Percentiles rank a stretch among this genome's conserved stretches.
Conservation (phyloP, 2,888 invertebrate genomes). For the Rhagonycha fulva region DNA sequence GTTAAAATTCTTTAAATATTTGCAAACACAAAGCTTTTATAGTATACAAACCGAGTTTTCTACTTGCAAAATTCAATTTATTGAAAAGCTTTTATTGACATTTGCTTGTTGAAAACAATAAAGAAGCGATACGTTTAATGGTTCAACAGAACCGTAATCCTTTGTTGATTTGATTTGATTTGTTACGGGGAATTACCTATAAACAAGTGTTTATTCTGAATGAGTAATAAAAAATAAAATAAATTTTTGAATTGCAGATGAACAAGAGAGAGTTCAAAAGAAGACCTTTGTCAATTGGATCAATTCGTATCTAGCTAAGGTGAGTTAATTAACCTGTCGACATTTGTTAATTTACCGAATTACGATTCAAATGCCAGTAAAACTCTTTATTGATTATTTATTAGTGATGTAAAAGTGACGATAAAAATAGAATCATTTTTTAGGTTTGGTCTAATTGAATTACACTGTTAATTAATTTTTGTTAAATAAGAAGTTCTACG, state of each 20-base stretch:
- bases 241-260: conserved; percentile 79
- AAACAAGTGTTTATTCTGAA: neutral
- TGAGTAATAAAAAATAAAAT: neutral
- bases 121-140: too few relatives aligned
- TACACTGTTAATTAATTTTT: neutral
- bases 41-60: too few relatives aligned
- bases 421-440: neutral
- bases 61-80: too few relatives aligned
- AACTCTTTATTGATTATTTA: neutral
- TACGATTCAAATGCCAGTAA: neutral
- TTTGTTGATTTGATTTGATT: too few relatives aligned
- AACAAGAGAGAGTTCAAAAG: conserved; percentile 98
- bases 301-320: conserved; percentile 95
- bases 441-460: neutral
- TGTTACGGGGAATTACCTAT: too few relatives aligned
- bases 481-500: neutral
- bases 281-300: conserved; percentile 99
- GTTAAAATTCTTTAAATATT: too few relatives aligned
- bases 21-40: too few relatives aligned
- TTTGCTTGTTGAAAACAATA: too few relatives aligned
- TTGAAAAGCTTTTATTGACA: too few relatives aligned
- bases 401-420: neutral
- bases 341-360: neutral
- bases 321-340: conserved; percentile 53
- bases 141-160: too few relatives aligned